phyloP scores from a whole-genome alignment of 2,113 vertebrate genomes.

The Cercopithecus mona region DNA sequence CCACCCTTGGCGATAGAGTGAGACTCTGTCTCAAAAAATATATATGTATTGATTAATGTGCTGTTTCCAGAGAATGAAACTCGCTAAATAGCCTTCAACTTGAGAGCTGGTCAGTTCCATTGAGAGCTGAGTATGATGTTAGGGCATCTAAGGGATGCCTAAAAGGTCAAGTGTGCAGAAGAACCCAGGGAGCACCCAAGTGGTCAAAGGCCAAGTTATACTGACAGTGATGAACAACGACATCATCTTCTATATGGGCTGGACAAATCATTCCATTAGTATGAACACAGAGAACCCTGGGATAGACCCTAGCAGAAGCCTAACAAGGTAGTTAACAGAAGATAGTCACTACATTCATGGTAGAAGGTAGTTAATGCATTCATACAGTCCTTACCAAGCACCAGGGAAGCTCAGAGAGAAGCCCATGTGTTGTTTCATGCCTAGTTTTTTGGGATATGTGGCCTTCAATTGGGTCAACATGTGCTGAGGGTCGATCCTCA shows the following conservation, averaged over 20 bases:
- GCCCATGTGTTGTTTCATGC: background rate
- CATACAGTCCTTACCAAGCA: background rate
- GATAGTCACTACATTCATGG: background rate
- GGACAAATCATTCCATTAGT: background rate
- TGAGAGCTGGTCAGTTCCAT: background rate
- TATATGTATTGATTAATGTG: background rate
- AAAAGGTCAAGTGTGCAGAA: background rate
- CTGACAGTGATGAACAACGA: background rate
- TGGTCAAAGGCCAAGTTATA: background rate
- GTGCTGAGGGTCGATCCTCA: background rate
- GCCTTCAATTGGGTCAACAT: background rate
- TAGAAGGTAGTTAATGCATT: background rate
- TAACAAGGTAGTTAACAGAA: background rate
- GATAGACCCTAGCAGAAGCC: background rate
- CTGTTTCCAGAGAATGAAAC: constrained; percentile 17
- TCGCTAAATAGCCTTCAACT: background rate
- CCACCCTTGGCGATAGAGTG: no score
- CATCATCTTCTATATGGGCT: background rate
- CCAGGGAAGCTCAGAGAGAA: background rate
- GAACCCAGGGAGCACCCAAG: background rate
- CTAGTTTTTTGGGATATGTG: background rate
- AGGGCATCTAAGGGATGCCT: background rate
- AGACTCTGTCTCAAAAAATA: no score
- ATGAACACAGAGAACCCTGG: background rate
- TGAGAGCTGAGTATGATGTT: background rate